Evolutionary conservation across 2,888 invertebrate species (phyloP), one percentile per base, ranked within the genome.

Genomic region (Phymatocera aterrima): DNA sequence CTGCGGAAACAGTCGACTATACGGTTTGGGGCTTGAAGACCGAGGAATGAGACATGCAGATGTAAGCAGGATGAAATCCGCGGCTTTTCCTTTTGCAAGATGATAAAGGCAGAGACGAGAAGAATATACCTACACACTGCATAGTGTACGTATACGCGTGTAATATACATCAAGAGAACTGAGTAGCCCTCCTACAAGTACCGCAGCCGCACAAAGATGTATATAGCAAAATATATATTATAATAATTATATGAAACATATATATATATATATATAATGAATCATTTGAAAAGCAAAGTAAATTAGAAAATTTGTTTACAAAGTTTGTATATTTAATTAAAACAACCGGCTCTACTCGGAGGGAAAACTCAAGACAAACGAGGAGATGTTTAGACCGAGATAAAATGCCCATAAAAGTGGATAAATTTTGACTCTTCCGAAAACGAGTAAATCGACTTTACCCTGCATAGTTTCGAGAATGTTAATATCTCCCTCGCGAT

Each of bases 11-110:
- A 51, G n/a, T n/a, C n/a, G n/a, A n/a, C n/a, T n/a, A n/a, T n/a
- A 60, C 65, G 68, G 43, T 57, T n/a, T 18, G 48, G 78, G 24
- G 40, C 40, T 37, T 40, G 18, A n/a, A 72, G 51, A 70, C 12
- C 15, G 54, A 72, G 12, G 43, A 57, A 43, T 34, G 57, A 48
- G 51, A 72, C 64, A 57, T 64, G 68, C 64, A 65, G 72, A 75
- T 64, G 72, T 79, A 77, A 78, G 46, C 40, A 60, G 77, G 57
- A 79, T 68, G 68, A 79, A 46, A 72, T 54, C 37, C 78, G 64
- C 72, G 75, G 74, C 51, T 64, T 72, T 24, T 72, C 51, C 34
- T 34, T 43, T 43, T 10, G 18, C 72, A n/a, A 51, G 51, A 72
- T 72, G 72, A 72, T 51, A 48, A 72, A 72, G 72, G 31, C 48